Base-by-base conservation (phyloP, 35 echinoderm and acorn worm species). In the Chiridota heheva region DNA sequence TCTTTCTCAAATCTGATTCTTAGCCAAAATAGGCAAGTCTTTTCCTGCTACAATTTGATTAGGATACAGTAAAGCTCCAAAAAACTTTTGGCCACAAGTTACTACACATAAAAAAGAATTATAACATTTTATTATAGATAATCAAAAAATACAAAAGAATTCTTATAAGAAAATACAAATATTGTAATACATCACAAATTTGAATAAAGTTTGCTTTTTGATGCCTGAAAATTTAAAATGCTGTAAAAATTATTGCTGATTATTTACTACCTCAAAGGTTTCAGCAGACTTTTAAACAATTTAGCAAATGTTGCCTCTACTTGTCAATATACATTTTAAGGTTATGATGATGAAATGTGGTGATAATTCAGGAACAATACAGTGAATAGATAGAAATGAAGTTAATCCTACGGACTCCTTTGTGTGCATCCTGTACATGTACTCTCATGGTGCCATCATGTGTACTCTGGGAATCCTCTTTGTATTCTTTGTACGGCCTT, bases 361-460 rank as follows among this genome's bases (percentile, higher is more conserved):
- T 27, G 16, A 5, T 24, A 7, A 18, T 5, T 5, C 33, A 5
- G 5, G 33, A 60, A 31, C 58, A 60, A 7, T 60, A 60, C 12
- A 5, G 25, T 27, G 25, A 2, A 13, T 27, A 27, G 31, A 26
- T 22, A 32, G 36, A 35, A 20, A 69, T 38, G 1, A 69, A 37
- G 26, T n/a, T 60, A 16, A 4, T 32, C 72, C 81, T 59, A 91
- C 89, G 29, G 4, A 85, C 82, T 86, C 89, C 89, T 6, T 64
- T 80, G 82, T 91, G 89, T 1, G 89, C 89, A 66, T 91, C 89
- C 40, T 39, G 68, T 36, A 82, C 87, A 22, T 82, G 86, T 69
- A 87, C 86, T 82, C 87, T 84, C 30, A 84, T 48, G 6, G 90
- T 92, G 37, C 90, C 90, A 44, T 92, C 81, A 36, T 92, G 90